Evolutionary conservation across 2,113 vertebrate species (phyloP).

Genomic region (Anhinga anhinga): DNA sequence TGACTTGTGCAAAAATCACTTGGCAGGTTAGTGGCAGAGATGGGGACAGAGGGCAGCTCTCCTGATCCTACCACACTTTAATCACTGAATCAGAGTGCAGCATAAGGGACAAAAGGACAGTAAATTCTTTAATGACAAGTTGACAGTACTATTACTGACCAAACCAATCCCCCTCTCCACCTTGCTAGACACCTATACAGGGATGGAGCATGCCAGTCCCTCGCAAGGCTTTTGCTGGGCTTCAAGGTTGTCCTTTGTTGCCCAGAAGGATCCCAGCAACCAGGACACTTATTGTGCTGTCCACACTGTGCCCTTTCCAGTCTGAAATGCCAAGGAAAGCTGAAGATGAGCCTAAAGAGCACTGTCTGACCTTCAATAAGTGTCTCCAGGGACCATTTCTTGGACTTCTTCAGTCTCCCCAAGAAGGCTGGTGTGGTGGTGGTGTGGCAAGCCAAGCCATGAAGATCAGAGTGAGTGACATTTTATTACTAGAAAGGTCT

Average conservation of each 20-base stretch:
- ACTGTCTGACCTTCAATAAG: background rate
- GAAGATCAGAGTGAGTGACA: background rate
- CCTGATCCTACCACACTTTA: background rate
- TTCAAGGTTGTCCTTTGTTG: background rate
- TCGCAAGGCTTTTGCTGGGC: background rate
- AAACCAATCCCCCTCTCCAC: background rate
- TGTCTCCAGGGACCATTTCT: background rate
- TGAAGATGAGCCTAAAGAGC: background rate
- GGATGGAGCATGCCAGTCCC: background rate
- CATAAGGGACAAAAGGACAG: background rate
- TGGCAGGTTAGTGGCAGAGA: background rate
- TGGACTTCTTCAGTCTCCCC: background rate
- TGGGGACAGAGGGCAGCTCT: background rate
- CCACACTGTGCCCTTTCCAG: background rate
- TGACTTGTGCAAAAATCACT: background rate
- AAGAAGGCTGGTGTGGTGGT: background rate
- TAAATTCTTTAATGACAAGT: background rate
- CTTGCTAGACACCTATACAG: accelerated
- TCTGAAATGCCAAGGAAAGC: background rate
- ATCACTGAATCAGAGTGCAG: background rate
- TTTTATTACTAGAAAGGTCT: background rate
- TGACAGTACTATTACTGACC: background rate
- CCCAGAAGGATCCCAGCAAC: background rate
- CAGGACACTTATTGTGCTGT: background rate
- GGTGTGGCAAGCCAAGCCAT: background rate